These are phyloP conservation scores for Poecilia latipinna DNA, from an alignment of 2,113 vertebrate genomes.

Conservation along the genomic window DNA sequence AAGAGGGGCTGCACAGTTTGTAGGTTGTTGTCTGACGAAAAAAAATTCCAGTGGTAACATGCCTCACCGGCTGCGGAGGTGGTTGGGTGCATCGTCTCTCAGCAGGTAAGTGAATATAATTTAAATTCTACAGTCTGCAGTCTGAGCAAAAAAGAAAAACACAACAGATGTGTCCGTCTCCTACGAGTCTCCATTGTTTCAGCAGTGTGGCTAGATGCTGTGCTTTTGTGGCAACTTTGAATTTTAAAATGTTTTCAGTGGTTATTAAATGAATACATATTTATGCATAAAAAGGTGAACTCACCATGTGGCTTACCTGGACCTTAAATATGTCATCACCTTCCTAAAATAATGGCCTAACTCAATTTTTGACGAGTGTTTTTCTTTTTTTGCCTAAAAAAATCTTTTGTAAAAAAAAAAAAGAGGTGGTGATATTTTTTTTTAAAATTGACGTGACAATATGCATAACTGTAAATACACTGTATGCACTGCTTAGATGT, in stretches of 20 bases:
- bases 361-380: no score
- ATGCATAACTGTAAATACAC: conserved; percentile 31
- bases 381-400: no score
- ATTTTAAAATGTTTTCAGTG: conserved; percentile 18
- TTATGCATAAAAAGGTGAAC: conserved; percentile 26
- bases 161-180: conserved; percentile 1
- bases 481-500: conserved; percentile 31
- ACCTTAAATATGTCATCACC: not conserved
- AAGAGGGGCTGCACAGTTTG: conserved; percentile 37
- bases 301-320: not conserved
- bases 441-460: not conserved
- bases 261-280: conserved; percentile 24
- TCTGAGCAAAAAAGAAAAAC: conserved; percentile 3
- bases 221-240: conserved; percentile 7
- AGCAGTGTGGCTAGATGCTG: not conserved
- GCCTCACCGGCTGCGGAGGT: conserved; percentile 27
- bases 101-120: conserved; percentile 4
- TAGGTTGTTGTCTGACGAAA: conserved; percentile 28
- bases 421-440: no score
- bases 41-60: conserved; percentile 38
- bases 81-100: not conserved
- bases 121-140: conserved; percentile 6
- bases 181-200: conserved; percentile 2
- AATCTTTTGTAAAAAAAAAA: no score
- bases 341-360: no score